A percentile compares a stretch with the other conserved stretches of the same genome.
These are phyloP conservation scores for Desmodus rotundus DNA, from an alignment of 2,113 vertebrate genomes.

Conservation along the genomic window DNA sequence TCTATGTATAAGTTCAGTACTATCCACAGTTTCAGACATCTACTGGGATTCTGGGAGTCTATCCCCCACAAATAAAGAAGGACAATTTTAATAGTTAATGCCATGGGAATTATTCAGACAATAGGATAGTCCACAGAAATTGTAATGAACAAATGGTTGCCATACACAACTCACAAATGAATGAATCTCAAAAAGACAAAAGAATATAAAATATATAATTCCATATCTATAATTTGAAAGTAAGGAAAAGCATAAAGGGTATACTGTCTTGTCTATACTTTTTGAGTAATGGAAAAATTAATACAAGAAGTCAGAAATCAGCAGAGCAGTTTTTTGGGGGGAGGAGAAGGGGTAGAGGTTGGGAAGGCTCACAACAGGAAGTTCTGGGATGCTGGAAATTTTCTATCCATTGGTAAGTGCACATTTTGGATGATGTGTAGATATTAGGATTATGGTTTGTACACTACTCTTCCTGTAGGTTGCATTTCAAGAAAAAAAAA, in stretches of 20 bases:
- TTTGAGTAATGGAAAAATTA: background rate
- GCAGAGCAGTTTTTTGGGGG: background rate
- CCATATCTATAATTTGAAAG: background rate
- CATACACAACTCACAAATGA: background rate
- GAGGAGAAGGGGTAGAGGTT: background rate
- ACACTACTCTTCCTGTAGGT: background rate
- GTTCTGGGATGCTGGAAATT: background rate
- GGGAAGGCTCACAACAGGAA: background rate
- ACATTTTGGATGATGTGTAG: background rate
- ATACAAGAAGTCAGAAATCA: background rate
- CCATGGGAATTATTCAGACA: background rate
- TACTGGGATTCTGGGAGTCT: background rate
- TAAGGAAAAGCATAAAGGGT: background rate
- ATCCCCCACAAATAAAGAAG: background rate
- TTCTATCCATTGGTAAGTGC: background rate
- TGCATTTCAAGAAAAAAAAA: background rate
- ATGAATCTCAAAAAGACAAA: background rate
- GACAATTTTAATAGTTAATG: background rate
- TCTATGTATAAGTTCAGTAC: background rate
- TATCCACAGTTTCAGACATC: background rate
- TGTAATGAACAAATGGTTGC: background rate
- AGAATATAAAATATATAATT: background rate
- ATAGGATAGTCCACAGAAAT: background rate
- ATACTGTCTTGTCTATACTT: background rate
- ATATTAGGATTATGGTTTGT: background rate